Evolutionary conservation across 53 echinoderm and acorn worm genomes (phyloP).

Genomic region (Astropecten irregularis): DNA sequence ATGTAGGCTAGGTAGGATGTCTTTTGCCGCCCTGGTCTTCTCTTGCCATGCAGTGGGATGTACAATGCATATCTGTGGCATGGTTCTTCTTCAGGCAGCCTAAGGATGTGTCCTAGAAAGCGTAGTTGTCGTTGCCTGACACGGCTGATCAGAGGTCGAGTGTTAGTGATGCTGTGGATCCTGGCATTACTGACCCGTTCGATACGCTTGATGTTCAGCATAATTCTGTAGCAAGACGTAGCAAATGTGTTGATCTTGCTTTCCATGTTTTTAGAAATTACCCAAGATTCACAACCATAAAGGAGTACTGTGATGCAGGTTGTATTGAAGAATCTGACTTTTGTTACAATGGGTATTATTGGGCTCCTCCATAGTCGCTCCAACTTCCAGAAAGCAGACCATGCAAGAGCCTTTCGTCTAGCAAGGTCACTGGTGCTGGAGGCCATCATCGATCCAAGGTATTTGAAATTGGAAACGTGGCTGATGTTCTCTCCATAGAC

Average conservation of each 20-base stretch:
- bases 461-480: conserved; percentile 56
- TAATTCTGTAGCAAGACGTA: conserved; percentile 45
- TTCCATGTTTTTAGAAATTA: conserved; percentile 34
- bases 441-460: conserved; percentile 59
- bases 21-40: neutral
- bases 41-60: conserved; percentile 2
- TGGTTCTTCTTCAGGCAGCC: neutral
- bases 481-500: conserved; percentile 22
- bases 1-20: conserved; percentile 11
- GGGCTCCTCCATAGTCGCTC: conserved; percentile 46
- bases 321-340: conserved; percentile 10
- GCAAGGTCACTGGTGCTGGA: conserved; percentile 30
- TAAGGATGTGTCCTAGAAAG: conserved; percentile 32
- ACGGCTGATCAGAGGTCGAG: neutral
- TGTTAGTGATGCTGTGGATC: conserved; percentile 9
- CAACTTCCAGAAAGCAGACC: conserved; percentile 47
- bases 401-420: conserved; percentile 39
- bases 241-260: conserved; percentile 54
- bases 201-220: conserved; percentile 21
- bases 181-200: neutral
- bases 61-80: conserved; percentile 9
- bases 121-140: neutral
- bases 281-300: conserved; percentile 36
- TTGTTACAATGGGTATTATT: conserved; percentile 6
- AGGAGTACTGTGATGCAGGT: conserved; percentile 16